Percentiles rank a stretch among this genome's conserved stretches.
These are phyloP conservation scores for Pteropus rufus DNA, from an alignment of 2,797 vertebrate genomes.

Conservation along the genomic window DNA sequence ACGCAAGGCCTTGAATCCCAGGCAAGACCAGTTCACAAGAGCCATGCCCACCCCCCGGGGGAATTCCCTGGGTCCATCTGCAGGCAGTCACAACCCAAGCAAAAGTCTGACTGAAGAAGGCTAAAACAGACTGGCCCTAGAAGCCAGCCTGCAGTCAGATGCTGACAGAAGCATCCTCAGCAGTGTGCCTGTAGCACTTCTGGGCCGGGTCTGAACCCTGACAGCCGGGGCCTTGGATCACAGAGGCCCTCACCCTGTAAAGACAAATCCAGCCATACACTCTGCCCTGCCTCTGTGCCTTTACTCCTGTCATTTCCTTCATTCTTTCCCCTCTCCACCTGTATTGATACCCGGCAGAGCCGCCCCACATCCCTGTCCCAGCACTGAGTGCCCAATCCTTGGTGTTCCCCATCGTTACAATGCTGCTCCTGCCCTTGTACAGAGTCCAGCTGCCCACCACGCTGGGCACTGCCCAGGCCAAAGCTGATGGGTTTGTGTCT, in stretches of 20 bases:
- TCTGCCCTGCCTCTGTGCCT: background rate
- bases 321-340: background rate
- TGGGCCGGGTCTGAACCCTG: background rate
- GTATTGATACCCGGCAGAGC: background rate
- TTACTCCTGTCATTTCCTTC: background rate
- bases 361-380: background rate
- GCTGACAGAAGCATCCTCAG: background rate
- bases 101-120: background rate
- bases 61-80: background rate
- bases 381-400: background rate
- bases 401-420: background rate
- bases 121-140: background rate
- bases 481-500: background rate
- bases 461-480: background rate
- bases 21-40: background rate
- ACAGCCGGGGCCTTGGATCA: background rate
- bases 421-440: background rate
- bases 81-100: background rate
- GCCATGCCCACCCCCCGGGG: background rate
- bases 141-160: background rate
- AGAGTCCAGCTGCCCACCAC: background rate
- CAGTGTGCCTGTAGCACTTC: rapidly evolving
- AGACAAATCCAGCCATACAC: background rate
- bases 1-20: background rate
- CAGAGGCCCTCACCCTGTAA: background rate